A percentile compares a stretch with the other conserved stretches of the same genome.
phyloP scores from a whole-genome alignment of 2,113 vertebrate genomes.

The Pachypanchax playfairii region DNA sequence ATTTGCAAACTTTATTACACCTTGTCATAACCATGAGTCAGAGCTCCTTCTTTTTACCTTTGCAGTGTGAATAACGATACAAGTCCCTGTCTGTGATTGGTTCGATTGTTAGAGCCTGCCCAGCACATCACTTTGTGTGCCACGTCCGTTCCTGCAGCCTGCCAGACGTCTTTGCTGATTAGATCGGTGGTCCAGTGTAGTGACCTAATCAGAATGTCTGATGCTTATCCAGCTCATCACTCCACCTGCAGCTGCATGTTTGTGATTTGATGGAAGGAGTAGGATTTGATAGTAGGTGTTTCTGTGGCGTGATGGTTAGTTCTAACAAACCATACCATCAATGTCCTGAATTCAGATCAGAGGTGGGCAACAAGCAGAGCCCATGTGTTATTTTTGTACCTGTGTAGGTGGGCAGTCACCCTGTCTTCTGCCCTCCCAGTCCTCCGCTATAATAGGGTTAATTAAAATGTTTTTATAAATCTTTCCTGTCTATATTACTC shows the following conservation, averaged over 20 bases:
- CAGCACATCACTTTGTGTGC: neutral
- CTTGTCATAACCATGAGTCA: neutral
- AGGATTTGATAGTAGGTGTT: neutral
- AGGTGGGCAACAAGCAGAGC: neutral
- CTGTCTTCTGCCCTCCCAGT: no score
- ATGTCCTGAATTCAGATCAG: neutral
- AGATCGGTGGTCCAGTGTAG: neutral
- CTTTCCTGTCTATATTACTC: no score
- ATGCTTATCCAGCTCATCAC: neutral
- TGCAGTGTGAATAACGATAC: neutral
- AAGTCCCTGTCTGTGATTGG: neutral
- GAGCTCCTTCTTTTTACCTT: neutral
- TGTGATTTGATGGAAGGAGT: conserved; percentile 3
- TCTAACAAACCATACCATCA: neutral
- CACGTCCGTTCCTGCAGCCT: neutral
- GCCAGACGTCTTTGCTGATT: conserved; percentile 1
- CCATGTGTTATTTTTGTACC: no score
- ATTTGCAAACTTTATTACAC: conserved; percentile 2
- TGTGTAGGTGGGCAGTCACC: no score
- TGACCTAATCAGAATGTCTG: conserved; percentile 6
- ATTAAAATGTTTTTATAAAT: no score
- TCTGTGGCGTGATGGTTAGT: neutral
- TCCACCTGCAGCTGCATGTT: neutral
- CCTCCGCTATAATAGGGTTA: no score
- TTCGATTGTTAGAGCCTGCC: neutral